Evolutionary conservation across 2,113 vertebrate species (phyloP).

Genomic region (Dolichallabes microphthalmus): DNA sequence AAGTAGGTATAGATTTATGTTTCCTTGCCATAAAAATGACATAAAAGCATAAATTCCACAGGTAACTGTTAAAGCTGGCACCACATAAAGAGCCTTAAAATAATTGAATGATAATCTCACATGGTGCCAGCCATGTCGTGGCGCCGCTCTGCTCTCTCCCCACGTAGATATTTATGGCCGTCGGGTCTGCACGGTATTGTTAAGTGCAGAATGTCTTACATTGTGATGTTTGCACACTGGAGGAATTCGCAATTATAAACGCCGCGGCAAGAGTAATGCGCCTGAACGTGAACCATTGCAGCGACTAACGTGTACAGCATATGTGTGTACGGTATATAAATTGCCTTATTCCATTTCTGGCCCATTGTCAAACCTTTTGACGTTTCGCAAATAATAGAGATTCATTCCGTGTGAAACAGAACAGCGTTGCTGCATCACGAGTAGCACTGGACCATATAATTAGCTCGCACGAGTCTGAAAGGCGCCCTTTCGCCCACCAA

Average conservation of each 20-base stretch:
- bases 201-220: not conserved
- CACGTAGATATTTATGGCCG: too few species aligned
- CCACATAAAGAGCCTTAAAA: too few species aligned
- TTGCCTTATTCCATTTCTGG: not conserved
- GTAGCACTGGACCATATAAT: conserved; percentile 27
- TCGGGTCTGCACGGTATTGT: too few species aligned
- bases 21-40: too few species aligned
- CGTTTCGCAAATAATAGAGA: not conserved
- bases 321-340: not conserved
- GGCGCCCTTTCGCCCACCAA: conserved; percentile 10
- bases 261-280: not conserved
- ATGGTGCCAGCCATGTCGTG: too few species aligned
- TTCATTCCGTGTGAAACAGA: not conserved
- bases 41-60: too few species aligned
- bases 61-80: too few species aligned
- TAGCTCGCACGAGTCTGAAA: not conserved
- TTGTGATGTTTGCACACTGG: not conserved
- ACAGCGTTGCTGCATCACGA: not conserved
- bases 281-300: too few species aligned
- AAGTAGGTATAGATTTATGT: too few species aligned
- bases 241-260: not conserved
- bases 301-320: not conserved
- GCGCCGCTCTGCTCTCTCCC: too few species aligned
- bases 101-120: too few species aligned
- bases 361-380: not conserved